Evolutionary conservation across 2,888 invertebrate genomes (phyloP), one percentile per base, ranked within the genome.

Genomic region (Lydus trimaculatus): DNA sequence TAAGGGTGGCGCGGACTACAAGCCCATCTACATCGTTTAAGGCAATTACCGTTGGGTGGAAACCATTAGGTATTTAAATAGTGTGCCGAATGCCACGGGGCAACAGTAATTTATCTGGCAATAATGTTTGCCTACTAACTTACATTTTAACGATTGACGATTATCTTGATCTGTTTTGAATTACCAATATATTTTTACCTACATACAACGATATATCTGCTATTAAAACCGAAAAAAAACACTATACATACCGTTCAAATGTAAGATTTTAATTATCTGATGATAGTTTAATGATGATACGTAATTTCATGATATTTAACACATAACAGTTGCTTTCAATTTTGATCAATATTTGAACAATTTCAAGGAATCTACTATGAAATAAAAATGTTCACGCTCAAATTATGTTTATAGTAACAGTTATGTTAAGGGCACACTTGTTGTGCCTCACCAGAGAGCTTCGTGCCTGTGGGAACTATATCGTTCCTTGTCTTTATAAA

Each of bases 381-480:
- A 84, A 84, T 84, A 84, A 84, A 84, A 84, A 83, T 84, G 84
- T 83, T 83, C 81, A 75, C 82, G 80, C 81, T 79, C 80, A 84
- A 85, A 85, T 85, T 84, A 84, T 85, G 85, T 85, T 85, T 85
- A 85, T 85, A 84, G 85, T 84, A 83, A 84, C 84, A 83, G 83
- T 85, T 84, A 84, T 83, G 84, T 84, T 84, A 83, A 85, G 84
- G 83, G 84, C 84, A 84, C 85, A 85, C 85, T 85, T 85, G 85
- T 85, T 85, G 85, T 84, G 81, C 83, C 56, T 78, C 81, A 77
- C 79, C 76, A 77, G 78, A 80, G 82, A 79, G 80, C 78, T 78
- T 75, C 78, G 76, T 79, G 79, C 81, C 80, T 76, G 80, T 79
- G 80, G 80, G 80, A 79, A 72, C 74, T 74, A 73, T 73, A 64